Evolutionary conservation across 2,888 invertebrate species (phyloP).

Genomic region (Cryptus armator): DNA sequence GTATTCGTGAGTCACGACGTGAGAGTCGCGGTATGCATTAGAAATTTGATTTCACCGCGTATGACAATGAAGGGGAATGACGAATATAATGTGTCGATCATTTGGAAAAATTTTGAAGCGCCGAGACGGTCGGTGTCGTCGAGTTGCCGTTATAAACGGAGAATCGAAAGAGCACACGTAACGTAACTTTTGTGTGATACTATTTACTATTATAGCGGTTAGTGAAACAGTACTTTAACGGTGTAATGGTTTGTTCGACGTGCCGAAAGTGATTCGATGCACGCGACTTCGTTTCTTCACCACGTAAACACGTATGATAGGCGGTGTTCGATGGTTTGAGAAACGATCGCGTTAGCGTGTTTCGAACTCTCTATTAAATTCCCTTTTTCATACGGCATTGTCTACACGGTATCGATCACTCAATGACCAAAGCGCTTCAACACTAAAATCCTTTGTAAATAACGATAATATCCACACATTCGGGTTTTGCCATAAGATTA

Average conservation of each 20-base stretch:
- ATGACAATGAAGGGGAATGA: neutral
- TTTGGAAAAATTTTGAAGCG: neutral
- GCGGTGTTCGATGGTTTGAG: neutral
- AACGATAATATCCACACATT: no score
- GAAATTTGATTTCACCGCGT: slow-evolving; percentile 22
- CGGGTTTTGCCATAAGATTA: no score
- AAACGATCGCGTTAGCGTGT: neutral
- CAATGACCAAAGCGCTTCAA: neutral
- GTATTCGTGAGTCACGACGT: slow-evolving; percentile 1
- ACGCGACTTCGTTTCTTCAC: slow-evolving; percentile 33
- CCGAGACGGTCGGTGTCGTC: neutral
- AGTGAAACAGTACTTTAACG: slow-evolving; percentile 1
- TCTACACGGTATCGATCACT: neutral
- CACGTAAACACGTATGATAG: neutral
- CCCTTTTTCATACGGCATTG: neutral
- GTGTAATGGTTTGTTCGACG: slow-evolving; percentile 18
- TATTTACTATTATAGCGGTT: neutral
- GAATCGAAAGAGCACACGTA: slow-evolving; percentile 26
- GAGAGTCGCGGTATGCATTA: slow-evolving; percentile 18
- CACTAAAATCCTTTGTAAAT: neutral
- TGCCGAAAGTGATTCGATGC: slow-evolving; percentile 41
- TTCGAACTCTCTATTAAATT: neutral
- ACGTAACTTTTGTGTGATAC: slow-evolving; percentile 5
- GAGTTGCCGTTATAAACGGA: slow-evolving; percentile 10
- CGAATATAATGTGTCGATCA: no score